Conservation (phyloP, 2,113 vertebrate genomes). For the Pseudonaja textilis region DNA sequence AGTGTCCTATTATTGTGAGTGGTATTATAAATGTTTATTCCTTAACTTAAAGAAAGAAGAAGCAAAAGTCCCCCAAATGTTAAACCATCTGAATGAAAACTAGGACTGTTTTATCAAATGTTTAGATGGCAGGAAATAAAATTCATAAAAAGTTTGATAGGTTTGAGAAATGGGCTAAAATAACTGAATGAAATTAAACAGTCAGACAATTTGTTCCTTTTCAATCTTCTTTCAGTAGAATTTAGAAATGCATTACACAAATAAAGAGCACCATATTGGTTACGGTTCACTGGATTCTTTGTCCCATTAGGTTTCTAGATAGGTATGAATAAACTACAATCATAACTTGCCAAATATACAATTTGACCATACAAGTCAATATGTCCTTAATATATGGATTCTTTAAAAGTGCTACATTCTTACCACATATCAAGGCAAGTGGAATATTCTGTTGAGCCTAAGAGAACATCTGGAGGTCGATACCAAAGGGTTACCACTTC, state of each 20-base stretch:
- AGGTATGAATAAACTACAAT: not conserved
- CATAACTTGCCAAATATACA: conserved; percentile 7
- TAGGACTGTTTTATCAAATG: not conserved
- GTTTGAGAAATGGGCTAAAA: not conserved
- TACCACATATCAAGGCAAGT: conserved; percentile 99
- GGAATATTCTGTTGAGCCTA: conserved; percentile 96
- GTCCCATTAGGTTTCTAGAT: not conserved
- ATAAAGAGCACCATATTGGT: not conserved
- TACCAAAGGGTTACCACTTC: conserved; percentile 98
- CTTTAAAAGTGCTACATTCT: conserved; percentile 46
- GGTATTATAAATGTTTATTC: not conserved
- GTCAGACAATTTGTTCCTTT: not conserved
- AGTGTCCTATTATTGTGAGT: not conserved
- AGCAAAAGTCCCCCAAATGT: not conserved
- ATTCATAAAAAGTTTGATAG: not conserved
- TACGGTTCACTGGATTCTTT: not conserved
- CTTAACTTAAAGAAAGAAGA: not conserved
- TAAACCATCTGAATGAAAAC: not conserved
- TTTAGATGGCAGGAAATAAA: not conserved
- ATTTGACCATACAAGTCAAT: not conserved
- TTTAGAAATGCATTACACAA: not conserved
- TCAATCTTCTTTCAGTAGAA: not conserved
- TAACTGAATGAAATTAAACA: not conserved
- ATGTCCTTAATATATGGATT: conserved; percentile 6
- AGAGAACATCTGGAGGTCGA: conserved; percentile 92